Evolutionary conservation across 1,140 invertebrate genomes (phyloP), one percentile per base, ranked within the genome.

Genomic region (Aethina tumida): DNA sequence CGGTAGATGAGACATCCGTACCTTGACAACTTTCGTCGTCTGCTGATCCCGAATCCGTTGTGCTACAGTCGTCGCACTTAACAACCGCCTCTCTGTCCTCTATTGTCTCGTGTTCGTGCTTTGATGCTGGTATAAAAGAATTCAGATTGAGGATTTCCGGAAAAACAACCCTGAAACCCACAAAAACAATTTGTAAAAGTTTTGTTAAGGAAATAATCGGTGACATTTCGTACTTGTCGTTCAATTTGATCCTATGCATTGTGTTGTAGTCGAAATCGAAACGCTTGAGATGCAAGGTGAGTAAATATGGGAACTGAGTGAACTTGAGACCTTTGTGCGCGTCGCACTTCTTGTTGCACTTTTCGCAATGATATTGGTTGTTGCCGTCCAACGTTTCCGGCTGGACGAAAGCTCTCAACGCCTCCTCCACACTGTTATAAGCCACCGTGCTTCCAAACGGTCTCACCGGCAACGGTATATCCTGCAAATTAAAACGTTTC

Each of bases 261-360:
- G 81, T 86, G 34, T 74, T 74, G 50, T 89, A 91, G 60, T 94
- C 89, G 64, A 92, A 93, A 64, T 92, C 88, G 63, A 93, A 94
- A 39, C 90, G 70, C 61, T 92, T 93, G 35, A 95, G 66, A 57
- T 93, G 89, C 41, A 95, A 62, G 1, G 86, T 90, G 9, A 95
- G 63, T 28, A 95, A 64, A 60, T 94, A 93, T 0, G 90, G 90
- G 63, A 94, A 90, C 39, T 81, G 79, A 7, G 77, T 76, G 56
- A 94, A 92, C 56, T 89, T 89, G 10, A 93, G 68, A 20, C 90
- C 88, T 68, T 95, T 94, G 55, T 93, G 84, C 18, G 90, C 90
- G 63, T 94, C 80, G 61, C 86, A 90, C 55, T 89, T 88, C 54
- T 85, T 83, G 50, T 84, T 74, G 65, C 91, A 95, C 43, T 77